A percentile compares a stretch with the other conserved stretches of the same genome.
Conservation (phyloP, 2,113 vertebrate species). For the Cricetomys ansorgei region DNA sequence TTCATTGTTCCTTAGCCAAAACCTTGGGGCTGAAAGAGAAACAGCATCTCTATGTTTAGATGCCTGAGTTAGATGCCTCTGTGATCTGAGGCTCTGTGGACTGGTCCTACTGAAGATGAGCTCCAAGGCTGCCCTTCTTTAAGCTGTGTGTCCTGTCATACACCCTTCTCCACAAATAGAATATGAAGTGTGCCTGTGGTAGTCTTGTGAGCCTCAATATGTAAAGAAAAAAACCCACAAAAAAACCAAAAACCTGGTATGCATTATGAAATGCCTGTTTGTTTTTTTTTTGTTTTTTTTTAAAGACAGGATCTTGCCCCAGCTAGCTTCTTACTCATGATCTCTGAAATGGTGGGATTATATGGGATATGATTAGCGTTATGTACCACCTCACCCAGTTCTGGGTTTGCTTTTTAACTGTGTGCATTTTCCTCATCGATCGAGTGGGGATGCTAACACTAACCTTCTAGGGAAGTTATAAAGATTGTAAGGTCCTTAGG, state of each 20-base stretch:
- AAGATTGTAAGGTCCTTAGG: background rate
- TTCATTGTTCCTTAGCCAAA: background rate
- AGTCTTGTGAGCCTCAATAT: background rate
- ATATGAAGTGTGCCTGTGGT: background rate
- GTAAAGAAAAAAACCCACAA: background rate
- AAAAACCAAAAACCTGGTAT: background rate
- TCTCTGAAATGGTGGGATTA: background rate
- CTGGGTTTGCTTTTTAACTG: background rate
- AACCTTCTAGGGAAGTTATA: background rate
- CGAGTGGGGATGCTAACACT: background rate
- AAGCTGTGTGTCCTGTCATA: background rate
- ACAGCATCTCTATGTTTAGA: no score
- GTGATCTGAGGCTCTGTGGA: background rate
- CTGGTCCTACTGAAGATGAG: background rate
- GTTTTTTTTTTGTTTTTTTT: background rate
- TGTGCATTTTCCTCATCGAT: conserved; percentile 20
- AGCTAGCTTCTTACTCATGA: background rate
- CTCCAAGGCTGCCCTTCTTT: background rate
- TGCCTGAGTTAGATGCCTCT: no score
- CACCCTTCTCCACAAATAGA: background rate
- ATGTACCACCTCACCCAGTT: no score
- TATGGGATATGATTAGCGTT: background rate
- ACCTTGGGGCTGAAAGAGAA: background rate
- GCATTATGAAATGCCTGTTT: background rate
- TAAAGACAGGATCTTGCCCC: background rate